Evolutionary conservation across 1,140 invertebrate species (phyloP), one percentile per base, ranked within the genome.

Genomic region (Drosophila neocordata): DNA sequence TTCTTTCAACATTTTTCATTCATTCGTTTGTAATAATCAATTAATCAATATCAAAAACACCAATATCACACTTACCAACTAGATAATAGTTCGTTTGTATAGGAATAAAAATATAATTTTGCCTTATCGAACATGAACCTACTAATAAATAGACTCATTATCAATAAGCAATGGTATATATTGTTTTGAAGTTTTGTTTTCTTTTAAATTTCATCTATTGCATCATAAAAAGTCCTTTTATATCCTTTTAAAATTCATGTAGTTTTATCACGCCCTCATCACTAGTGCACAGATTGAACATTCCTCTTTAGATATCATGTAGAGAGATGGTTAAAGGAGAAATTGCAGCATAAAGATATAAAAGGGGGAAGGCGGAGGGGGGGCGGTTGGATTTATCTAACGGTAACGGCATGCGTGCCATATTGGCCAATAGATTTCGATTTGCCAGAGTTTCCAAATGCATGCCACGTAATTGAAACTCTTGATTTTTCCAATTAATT

Each of bases 401-500:
- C 41, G 41, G 24, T 34, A 56, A 56, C 27, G 27, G 12, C 53
- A 56, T 56, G 71, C 69, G 24, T 56, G 61, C 65, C 71, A 57
- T 61, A 51, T 62, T 57, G 65, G 34, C 15, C 34, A 64, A 65
- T 76, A 41, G 72, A 67, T 84, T 79, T 85, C 74, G 62, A 78
- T 69, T 73, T 75, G 66, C 51, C 24, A 52, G 59, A 69, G 15
- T 82, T 82, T 68, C 66, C 72, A 38, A 73, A 74, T 80, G 65
- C 77, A 51, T 52, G 65, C 55, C 69, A 85, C 73, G 71, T 74
- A 87, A 81, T 81, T 85, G 79, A 74, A 77, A 70, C 77, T 58
- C 74, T 78, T 73, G 74, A 87, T 72, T 69, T 78, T 79, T 65
- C 52, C 69, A 78, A 79, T 88, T 83, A 88, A 87, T 88, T 79